phyloP scores from a whole-genome alignment of 2,888 invertebrate species.

The Petrophora chlorosata region DNA sequence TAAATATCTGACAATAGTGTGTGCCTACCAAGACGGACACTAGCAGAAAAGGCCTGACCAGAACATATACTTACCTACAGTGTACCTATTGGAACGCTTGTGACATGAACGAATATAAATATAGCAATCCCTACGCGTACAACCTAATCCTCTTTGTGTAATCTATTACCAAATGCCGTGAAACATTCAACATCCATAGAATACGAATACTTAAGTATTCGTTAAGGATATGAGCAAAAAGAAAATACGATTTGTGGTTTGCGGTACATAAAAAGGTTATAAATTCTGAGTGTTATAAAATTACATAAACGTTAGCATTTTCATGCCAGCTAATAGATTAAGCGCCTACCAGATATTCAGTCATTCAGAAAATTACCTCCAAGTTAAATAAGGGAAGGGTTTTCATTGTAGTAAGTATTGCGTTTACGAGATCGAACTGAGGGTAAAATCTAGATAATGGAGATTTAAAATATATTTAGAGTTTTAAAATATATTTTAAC shows the following conservation, averaged over 20 bases:
- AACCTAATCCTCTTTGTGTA: constrained; percentile 14
- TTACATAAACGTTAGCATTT: constrained; percentile 27
- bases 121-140: constrained; percentile 1
- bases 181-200: constrained; percentile 18
- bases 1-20: too few species aligned
- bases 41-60: too few species aligned
- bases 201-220: constrained; percentile 4
- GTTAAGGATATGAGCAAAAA: too few species aligned
- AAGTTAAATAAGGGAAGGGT: constrained; percentile 22
- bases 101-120: not conserved
- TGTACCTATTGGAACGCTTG: too few species aligned
- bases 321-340: constrained; percentile 34
- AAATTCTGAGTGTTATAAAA: constrained; percentile 24
- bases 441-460: too few species aligned
- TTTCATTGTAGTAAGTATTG: constrained; percentile 14
- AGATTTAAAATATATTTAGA: too few species aligned
- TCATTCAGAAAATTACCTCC: constrained; percentile 31
- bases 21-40: too few species aligned
- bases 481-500: too few species aligned
- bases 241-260: constrained; percentile 15
- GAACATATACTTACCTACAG: too few species aligned
- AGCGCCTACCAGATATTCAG: constrained; percentile 29
- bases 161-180: constrained; percentile 9
- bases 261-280: constrained; percentile 18
- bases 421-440: not conserved